Base-by-base conservation (phyloP, 1,140 invertebrate species). In the Solenopsis fugax region DNA sequence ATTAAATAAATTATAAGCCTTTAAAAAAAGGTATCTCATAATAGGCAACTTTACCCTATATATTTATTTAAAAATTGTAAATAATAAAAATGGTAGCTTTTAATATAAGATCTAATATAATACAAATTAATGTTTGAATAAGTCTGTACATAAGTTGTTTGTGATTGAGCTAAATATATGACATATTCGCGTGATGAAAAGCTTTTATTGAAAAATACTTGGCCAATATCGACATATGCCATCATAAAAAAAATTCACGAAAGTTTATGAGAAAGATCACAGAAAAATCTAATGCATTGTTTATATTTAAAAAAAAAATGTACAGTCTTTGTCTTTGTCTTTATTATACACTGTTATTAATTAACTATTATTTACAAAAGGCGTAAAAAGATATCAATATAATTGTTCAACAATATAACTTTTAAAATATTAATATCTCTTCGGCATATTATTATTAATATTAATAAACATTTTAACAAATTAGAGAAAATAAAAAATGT, bases 191-290 rank as follows among this genome's bases (percentile, higher is more conserved):
- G 18, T 60, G 62, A 82, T 69, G 85, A 87, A 76, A 72, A 78
- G 56, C 7, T 52, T 78, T 72, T 71, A 89, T 86, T 86, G 88
- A 84, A 86, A 89, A 89, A 86, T 71, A 86, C 88, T 89, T 86
- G 80, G 60, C 56, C 80, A 89, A 29, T 56, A 87, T 50, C 60
- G 67, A 56, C 77, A 78, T 77, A 77, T 87, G 73, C 48, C n/a
- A 13, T 69, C 34, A 50, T 13, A 45, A 54, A 48, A 80, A 85
- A 77, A 87, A 52, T 90, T 56, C 45, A 12, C 41, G 21, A 34
- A 56, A 86, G 87, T 80, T 88, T 80, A 80, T 81, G 37, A 9
- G 13, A 29, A 16, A 34, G 45, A 52, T 24, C 16, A 24, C 45
- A 48, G 29, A 50, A n/a, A 77, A 48, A 41, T 16, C n/a, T 69